Evolutionary conservation across 2,113 vertebrate species (phyloP).

Genomic region (Trinectes maculatus): DNA sequence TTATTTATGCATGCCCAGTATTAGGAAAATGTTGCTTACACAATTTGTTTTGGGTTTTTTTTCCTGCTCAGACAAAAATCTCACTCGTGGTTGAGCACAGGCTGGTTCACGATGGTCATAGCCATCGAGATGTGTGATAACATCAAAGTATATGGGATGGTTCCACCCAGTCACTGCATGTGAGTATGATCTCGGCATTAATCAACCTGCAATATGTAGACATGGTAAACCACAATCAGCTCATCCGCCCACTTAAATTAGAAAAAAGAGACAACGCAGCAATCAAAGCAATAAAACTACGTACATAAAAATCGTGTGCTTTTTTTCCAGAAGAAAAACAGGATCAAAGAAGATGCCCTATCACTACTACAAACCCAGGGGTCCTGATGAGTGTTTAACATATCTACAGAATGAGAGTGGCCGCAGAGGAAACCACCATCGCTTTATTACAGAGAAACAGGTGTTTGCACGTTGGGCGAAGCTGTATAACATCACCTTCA

Average conservation of each 20-base stretch:
- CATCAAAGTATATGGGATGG: slow-evolving; percentile 96
- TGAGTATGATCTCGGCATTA: slow-evolving; percentile 65
- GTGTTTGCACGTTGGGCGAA: slow-evolving; percentile 95
- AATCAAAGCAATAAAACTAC: background rate
- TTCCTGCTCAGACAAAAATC: slow-evolving; percentile 86
- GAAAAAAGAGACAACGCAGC: background rate
- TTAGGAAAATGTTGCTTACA: background rate
- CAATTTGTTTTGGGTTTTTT: background rate
- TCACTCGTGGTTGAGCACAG: slow-evolving; percentile 95
- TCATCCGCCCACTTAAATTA: background rate
- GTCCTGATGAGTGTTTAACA: slow-evolving; percentile 90
- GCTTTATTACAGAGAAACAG: slow-evolving; percentile 96
- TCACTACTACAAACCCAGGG: slow-evolving; percentile 96
- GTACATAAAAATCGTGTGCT: background rate
- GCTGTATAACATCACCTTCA: slow-evolving; percentile 94
- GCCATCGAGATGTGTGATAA: slow-evolving; percentile 93
- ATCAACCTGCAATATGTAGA: background rate
- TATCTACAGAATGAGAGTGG: slow-evolving; percentile 92
- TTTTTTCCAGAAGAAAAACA: slow-evolving; percentile 74
- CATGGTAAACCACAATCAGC: too few relatives aligned
- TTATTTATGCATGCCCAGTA: background rate
- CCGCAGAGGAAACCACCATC: slow-evolving; percentile 92
- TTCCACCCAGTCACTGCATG: slow-evolving; percentile 92
- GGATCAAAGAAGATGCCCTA: slow-evolving; percentile 88
- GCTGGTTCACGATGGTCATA: slow-evolving; percentile 99